Evolutionary conservation across 1,140 invertebrate genomes (phyloP).

Genomic region (Neomicropteryx cornuta): DNA sequence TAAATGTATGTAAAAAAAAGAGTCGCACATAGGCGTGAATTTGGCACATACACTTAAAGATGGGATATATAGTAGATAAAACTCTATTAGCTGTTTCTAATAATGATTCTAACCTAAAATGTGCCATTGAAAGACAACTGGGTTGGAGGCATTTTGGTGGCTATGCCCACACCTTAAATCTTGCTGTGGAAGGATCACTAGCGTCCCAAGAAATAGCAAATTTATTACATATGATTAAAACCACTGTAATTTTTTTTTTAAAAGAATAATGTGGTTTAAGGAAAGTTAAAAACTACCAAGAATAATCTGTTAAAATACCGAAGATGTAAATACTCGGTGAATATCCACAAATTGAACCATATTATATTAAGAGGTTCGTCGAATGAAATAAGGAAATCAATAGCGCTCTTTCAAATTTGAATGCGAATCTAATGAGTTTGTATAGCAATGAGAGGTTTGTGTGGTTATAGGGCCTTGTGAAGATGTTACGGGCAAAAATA

Average conservation of each 20-base stretch:
- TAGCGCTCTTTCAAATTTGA: too few species aligned
- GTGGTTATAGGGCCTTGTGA: too few species aligned
- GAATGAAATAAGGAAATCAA: too few species aligned
- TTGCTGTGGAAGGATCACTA: constrained; percentile 9
- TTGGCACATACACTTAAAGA: constrained; percentile 7
- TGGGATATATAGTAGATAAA: constrained; percentile 16
- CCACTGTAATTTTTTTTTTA: not conserved
- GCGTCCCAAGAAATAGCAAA: constrained; percentile 2
- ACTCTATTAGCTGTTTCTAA: constrained; percentile 15
- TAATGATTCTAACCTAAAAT: constrained; percentile 14
- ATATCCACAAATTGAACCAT: too few species aligned
- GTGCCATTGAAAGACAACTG: constrained; percentile 6
- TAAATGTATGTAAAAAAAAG: constrained; percentile 11
- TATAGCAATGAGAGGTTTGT: too few species aligned
- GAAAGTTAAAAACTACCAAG: not conserved
- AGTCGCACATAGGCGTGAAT: not conserved
- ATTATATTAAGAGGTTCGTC: too few species aligned
- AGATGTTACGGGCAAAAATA: too few species aligned
- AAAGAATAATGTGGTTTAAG: not conserved
- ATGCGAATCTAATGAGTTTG: too few species aligned
- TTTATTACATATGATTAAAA: not conserved
- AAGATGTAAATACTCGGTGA: too few species aligned
- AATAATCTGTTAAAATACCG: too few species aligned
- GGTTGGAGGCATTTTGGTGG: constrained; percentile 13
- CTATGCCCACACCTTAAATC: constrained; percentile 13